Evolutionary conservation across 2,888 invertebrate genomes (phyloP), one percentile per base, ranked within the genome.

Genomic region (Pollenia amentaria): DNA sequence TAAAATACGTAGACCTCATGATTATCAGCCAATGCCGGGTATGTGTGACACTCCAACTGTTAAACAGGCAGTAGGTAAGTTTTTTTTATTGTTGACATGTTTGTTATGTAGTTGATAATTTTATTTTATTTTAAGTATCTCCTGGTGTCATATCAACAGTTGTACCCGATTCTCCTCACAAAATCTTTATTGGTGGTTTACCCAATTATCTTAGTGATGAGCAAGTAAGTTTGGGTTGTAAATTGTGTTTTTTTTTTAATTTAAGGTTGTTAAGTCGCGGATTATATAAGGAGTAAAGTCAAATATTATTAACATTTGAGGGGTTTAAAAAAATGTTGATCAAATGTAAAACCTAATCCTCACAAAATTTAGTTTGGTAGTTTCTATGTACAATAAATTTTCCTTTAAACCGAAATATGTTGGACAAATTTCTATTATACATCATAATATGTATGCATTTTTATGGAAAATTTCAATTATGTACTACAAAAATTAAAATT

Each of bases 181-280:
- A 99, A 95, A 98, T 99, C 92, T 99, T 99, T 95, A 98, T 99
- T 94, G 99, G 99, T 91, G 99, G 99, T 90, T 95, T 99, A 91
- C 99, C 99, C 88, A 99, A 98, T 94, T 99, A 99, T 95, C 95
- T 99, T 89, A 99, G 98, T 93, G 99, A 99, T 94, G 99, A 99
- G 92, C 99, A 99, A 97, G 99, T 99, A 96, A 65, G 46, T 60
- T 38, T 70, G 12, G 8, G 29, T 0, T 65, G 55, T 6, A 29
- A 29, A 29, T 55, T 29, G 44, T 12, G n/a, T 70, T 44, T 9
- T 18, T 1, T 18, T 11, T 44, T 62, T 38, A 7, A 46, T 70
- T 65, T n/a, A 7, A 51, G 60, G n/a, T 42, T 55, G 3, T 7
- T 14, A 46, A 16, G 38, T 42, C 53, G n/a, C 62, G 1, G 62